phyloP scores from a whole-genome alignment of 2,888 invertebrate genomes.

The Tenthredo notha region DNA sequence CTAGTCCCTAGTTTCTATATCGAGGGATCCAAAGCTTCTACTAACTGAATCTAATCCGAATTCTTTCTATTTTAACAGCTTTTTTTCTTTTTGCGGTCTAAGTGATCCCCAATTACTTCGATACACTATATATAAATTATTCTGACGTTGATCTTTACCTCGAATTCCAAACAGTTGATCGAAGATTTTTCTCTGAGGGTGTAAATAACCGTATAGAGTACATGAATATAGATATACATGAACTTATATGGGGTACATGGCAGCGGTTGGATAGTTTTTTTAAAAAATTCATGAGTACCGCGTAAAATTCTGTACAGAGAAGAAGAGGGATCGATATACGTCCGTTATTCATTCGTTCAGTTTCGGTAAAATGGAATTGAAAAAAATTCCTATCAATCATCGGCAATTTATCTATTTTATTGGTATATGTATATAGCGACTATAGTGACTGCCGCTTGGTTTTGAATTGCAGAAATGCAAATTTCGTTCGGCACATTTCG shows the following conservation, averaged over 20 bases:
- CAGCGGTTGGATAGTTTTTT: not conserved
- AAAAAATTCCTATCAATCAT: constrained; percentile 49
- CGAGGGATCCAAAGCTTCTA: constrained; percentile 6
- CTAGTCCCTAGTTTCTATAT: constrained; percentile 9
- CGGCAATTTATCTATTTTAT: constrained; percentile 33
- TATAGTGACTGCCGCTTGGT: not conserved
- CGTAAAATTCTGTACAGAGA: not conserved
- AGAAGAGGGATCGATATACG: constrained; percentile 2
- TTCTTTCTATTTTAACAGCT: not conserved
- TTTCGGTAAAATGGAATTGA: constrained; percentile 36
- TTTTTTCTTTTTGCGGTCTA: not conserved
- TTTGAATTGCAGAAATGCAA: constrained; percentile 34
- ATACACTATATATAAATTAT: not conserved
- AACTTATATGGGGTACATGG: not conserved
- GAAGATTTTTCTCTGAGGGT: not conserved
- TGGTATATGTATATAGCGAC: not conserved
- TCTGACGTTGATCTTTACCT: not conserved
- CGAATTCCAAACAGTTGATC: not conserved
- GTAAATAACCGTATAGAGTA: not conserved
- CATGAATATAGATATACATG: not conserved
- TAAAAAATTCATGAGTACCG: not conserved
- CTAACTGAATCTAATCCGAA: constrained; percentile 34
- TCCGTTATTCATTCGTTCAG: constrained; percentile 43
- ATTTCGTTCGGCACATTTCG: constrained; percentile 33
- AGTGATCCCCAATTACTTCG: not conserved